Conservation (phyloP, 2,888 invertebrate genomes). For the Selenia dentaria region DNA sequence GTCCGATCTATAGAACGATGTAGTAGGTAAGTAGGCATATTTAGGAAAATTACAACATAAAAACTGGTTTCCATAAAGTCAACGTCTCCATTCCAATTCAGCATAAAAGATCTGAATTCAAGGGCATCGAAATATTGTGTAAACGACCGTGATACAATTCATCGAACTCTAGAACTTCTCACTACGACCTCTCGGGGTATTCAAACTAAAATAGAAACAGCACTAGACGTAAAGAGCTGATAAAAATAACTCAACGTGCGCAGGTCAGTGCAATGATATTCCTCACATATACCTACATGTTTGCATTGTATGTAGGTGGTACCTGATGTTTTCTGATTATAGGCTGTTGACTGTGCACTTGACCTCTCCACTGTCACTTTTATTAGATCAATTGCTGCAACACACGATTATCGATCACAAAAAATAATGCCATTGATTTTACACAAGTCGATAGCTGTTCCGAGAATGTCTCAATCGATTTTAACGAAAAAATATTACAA, state of each 20-base stretch:
- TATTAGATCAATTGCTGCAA: conserved; percentile 52
- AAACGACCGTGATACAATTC: conserved; percentile 41
- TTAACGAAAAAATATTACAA: conserved; percentile 18
- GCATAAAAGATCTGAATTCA: conserved; percentile 24
- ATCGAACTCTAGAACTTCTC: conserved; percentile 31
- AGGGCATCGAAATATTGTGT: conserved; percentile 35
- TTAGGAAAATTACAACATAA: conserved; percentile 10
- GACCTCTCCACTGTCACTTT: conserved; percentile 67
- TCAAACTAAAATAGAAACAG: conserved; percentile 30
- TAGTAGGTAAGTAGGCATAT: not conserved
- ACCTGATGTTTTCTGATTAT: conserved; percentile 42
- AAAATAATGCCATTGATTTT: conserved; percentile 42
- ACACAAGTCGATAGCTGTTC: conserved; percentile 22
- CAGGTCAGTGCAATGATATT: conserved; percentile 57
- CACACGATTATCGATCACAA: conserved; percentile 36
- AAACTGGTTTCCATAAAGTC: conserved; percentile 14
- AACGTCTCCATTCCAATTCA: conserved; percentile 12
- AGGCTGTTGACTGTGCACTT: conserved; percentile 48
- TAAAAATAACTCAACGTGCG: conserved; percentile 41
- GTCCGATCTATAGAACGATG: not conserved
- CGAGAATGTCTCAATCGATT: conserved; percentile 25
- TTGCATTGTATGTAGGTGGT: conserved; percentile 37
- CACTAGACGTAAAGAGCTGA: conserved; percentile 30
- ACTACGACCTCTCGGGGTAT: conserved; percentile 24
- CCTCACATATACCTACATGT: conserved; percentile 34